Evolutionary conservation across 2,888 invertebrate species (phyloP).

Genomic region (Fissipunctia ypsillon): DNA sequence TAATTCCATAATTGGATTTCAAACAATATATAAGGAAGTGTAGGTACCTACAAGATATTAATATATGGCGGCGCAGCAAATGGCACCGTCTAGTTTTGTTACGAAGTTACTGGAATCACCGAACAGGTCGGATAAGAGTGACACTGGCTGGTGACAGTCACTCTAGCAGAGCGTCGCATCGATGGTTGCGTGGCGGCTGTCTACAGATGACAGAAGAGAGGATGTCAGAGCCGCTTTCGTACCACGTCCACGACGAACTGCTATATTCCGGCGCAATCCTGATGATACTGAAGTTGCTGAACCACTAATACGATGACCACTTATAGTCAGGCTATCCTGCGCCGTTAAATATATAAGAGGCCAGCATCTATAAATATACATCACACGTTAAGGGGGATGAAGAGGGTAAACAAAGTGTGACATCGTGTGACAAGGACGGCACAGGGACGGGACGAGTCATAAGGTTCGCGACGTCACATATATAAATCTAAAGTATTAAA

Average conservation of each 20-base stretch:
- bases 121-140: no score
- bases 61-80: neutral
- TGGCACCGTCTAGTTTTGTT: neutral
- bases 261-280: neutral
- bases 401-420: neutral
- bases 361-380: neutral
- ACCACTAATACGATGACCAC: no score
- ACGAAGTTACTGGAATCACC: neutral
- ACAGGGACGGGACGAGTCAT: neutral
- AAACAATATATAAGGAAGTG: neutral
- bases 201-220: neutral
- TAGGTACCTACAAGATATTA: conserved; percentile 11
- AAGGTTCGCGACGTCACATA: neutral
- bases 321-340: neutral
- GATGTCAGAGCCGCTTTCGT: neutral
- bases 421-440: neutral
- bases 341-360: neutral
- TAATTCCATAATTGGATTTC: conserved; percentile 35
- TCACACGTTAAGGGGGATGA: neutral
- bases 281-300: neutral
- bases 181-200: neutral
- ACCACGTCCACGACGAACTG: neutral
- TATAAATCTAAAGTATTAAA: neutral
- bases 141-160: neutral
- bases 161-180: neutral